Evolutionary conservation across 2,888 invertebrate species (phyloP).

Genomic region (Macrophya annulata): DNA sequence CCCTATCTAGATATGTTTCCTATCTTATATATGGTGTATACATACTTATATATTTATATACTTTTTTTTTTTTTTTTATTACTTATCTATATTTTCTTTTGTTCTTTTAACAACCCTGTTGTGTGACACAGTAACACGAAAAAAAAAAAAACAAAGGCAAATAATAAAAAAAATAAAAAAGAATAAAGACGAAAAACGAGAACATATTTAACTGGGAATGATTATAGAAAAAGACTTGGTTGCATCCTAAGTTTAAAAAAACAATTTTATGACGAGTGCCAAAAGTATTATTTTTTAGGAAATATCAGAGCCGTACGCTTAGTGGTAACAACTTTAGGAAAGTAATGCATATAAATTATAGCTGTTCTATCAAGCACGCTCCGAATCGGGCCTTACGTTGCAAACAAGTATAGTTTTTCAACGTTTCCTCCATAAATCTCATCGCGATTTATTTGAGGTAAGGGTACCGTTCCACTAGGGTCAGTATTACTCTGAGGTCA

Average conservation of each 20-base stretch:
- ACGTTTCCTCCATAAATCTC: constrained; percentile 56
- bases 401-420: constrained; percentile 59
- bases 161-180: constrained; percentile 1
- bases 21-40: constrained; percentile 51
- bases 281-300: not conserved
- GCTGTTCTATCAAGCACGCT: constrained; percentile 63
- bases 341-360: constrained; percentile 65
- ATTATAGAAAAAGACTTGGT: constrained; percentile 64
- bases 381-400: constrained; percentile 60
- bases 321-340: constrained; percentile 16
- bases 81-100: constrained; percentile 56
- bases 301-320: constrained; percentile 12
- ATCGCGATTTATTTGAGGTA: constrained; percentile 56
- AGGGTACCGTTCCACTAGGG: constrained; percentile 57
- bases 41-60: constrained; percentile 41
- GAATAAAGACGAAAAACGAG: constrained; percentile 58
- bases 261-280: constrained; percentile 19
- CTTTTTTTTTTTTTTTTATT: constrained; percentile 48
- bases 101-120: constrained; percentile 48
- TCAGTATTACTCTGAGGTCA: constrained; percentile 68
- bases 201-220: constrained; percentile 70
- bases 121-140: constrained; percentile 3
- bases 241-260: constrained; percentile 60
- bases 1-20: constrained; percentile 62
- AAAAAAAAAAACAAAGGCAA: constrained; percentile 21